These are phyloP conservation scores for Caenorhabditis macrosperma DNA, from an alignment of 2,888 invertebrate genomes.

Conservation along the genomic window DNA sequence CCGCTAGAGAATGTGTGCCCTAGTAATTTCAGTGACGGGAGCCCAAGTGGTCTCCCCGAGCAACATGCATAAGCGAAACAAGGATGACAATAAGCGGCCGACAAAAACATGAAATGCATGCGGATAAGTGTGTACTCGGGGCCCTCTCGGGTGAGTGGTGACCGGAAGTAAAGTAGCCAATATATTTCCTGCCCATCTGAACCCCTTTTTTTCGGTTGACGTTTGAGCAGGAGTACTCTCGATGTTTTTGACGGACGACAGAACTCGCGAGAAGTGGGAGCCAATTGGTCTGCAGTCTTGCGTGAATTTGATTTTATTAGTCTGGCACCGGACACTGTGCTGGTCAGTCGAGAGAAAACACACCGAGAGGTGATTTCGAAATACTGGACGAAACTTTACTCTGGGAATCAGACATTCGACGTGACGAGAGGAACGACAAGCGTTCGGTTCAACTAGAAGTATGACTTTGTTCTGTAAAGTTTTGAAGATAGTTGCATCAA, in stretches of 20 bases:
- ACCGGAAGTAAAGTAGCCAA: conserved; percentile 62
- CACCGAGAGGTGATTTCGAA: background rate
- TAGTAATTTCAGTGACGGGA: background rate
- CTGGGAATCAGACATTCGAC: too few species aligned
- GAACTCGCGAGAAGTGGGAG: background rate
- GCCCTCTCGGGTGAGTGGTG: conserved; percentile 12
- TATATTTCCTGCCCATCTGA: conserved; percentile 42
- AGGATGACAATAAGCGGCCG: conserved; percentile 3
- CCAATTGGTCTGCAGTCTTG: conserved; percentile 13
- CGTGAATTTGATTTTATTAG: background rate
- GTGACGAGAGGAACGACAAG: too few species aligned
- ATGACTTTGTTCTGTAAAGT: too few species aligned
- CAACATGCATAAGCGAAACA: conserved; percentile 41
- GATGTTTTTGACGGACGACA: conserved; percentile 24
- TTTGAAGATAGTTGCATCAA: too few species aligned
- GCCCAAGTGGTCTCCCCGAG: conserved; percentile 12
- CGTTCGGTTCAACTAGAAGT: too few species aligned
- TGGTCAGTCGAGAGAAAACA: background rate
- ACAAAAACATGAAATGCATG: conserved; percentile 8
- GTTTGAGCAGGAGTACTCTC: background rate
- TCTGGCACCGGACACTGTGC: background rate
- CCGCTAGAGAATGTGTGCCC: background rate
- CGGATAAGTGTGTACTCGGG: background rate
- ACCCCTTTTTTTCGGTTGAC: background rate
- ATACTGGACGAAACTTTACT: too few species aligned